Conservation (phyloP, 2,797 vertebrate genomes). For the Argyrosomus regius region DNA sequence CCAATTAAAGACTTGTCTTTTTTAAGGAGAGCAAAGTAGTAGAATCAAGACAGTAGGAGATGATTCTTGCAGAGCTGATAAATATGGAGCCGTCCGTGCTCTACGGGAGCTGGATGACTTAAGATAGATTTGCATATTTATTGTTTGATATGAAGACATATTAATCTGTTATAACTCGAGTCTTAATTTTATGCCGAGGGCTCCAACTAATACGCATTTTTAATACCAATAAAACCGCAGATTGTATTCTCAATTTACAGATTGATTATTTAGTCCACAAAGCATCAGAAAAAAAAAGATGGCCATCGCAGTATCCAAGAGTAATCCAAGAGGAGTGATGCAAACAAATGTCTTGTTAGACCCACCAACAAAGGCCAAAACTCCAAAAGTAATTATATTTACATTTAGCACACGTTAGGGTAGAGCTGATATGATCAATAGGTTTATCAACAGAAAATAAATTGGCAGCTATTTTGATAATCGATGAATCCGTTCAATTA, state of each 20-base stretch:
- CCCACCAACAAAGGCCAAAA: not conserved
- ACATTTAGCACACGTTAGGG: not conserved
- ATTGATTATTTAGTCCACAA: not conserved
- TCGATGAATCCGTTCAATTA: not conserved
- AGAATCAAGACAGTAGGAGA: conserved; percentile 30
- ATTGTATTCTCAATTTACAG: not conserved
- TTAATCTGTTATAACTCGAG: not conserved
- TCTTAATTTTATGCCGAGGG: not conserved
- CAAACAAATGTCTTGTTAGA: not conserved
- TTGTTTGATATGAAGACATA: not conserved
- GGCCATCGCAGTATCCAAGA: not conserved
- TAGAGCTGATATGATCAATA: not conserved
- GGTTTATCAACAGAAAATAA: not conserved
- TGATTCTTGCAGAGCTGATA: conserved; percentile 33
- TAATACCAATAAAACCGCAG: not conserved
- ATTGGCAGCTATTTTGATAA: not conserved
- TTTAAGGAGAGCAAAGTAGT: conserved; percentile 28
- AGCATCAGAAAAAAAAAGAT: not conserved
- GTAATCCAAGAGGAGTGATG: not conserved
- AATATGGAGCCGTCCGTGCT: conserved; percentile 39
- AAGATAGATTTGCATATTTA: conserved; percentile 9
- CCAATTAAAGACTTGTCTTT: conserved; percentile 49
- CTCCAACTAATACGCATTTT: not conserved
- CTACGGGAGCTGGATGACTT: conserved; percentile 27
- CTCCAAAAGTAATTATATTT: not conserved